Base-by-base conservation (phyloP, 1,140 invertebrate species). In the Lithobius niger region DNA sequence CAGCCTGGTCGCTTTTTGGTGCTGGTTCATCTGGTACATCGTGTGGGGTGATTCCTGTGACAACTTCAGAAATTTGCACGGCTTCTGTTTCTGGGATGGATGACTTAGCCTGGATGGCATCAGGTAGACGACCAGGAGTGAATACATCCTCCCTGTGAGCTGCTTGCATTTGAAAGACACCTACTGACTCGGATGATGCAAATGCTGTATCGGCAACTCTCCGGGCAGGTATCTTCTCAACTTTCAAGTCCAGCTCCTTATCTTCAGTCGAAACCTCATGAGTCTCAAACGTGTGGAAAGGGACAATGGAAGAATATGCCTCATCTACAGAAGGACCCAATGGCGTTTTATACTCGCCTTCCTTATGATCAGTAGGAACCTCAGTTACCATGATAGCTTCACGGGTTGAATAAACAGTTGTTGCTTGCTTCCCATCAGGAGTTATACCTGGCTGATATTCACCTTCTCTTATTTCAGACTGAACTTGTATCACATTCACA, bases 301-400 rank as follows among this genome's bases (percentile, higher is more conserved):
- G 52, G 31, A 50, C 40, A 50, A 58, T 48, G 10, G 40, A 28
- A 24, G 56, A 22, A 22, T 31, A 27, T 2, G 54, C 21, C n/a
- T 36, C 43, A 31, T 56, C 57, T 15, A 47, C 45, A 19, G 57
- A 54, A 1, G 62, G 60, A 10, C 27, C 18, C 24, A 26, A 19
- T 36, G 47, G 49, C 2, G 3, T 4, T 50, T 51, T 42, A 10
- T 56, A 74, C 24, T 71, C 62, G 16, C 71, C 68, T 71, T 80
- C 79, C 25, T 74, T 75, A 65, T 82, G 78, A 65, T 79, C 77
- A 24, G 76, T 60, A 1, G 74, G 56, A 1, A 74, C 71, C 56
- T 73, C 69, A 18, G 68, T 70, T 27, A 75, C 62, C 44, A 71
- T 71, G n/a, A 74, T 71, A 24, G 76, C 70, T 69, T 80, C 76